Evolutionary conservation across 2,888 invertebrate species (phyloP).

Genomic region (Leucophora obtusa): DNA sequence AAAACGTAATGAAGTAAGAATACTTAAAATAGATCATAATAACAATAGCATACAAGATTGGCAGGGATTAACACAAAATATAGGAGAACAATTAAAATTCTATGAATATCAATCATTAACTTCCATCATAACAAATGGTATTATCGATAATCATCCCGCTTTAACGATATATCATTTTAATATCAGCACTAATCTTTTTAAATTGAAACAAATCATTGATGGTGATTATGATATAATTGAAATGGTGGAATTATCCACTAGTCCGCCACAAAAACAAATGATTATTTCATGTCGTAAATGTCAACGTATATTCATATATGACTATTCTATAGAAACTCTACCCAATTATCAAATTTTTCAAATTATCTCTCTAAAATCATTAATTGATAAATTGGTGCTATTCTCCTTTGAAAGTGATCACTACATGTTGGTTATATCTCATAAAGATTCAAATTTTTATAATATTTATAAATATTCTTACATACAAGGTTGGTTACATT

Average conservation of each 20-base stretch:
- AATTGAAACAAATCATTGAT: slow-evolving; percentile 70
- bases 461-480: slow-evolving; percentile 71
- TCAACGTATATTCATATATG: slow-evolving; percentile 70
- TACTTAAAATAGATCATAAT: slow-evolving; percentile 67
- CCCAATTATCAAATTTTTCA: slow-evolving; percentile 69
- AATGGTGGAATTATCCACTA: slow-evolving; percentile 54
- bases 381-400: slow-evolving; percentile 70
- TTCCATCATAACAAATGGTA: slow-evolving; percentile 66
- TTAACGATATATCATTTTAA: slow-evolving; percentile 70
- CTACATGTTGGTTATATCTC: slow-evolving; percentile 70
- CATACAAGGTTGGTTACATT: slow-evolving; percentile 73
- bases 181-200: slow-evolving; percentile 66
- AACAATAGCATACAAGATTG: slow-evolving; percentile 69
- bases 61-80: slow-evolving; percentile 70
- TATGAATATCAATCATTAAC: slow-evolving; percentile 52
- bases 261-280: slow-evolving; percentile 64
- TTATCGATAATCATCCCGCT: slow-evolving; percentile 67
- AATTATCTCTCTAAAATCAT: slow-evolving; percentile 69
- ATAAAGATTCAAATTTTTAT: slow-evolving; percentile 68
- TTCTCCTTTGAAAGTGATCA: slow-evolving; percentile 67
- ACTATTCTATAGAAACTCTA: background rate
- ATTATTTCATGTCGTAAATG: slow-evolving; percentile 72
- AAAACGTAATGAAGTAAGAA: slow-evolving; percentile 71
- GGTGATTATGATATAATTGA: slow-evolving; percentile 74
- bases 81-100: slow-evolving; percentile 70